These are phyloP conservation scores for Steinernema khuongi DNA, from an alignment of 1,140 invertebrate species.

Conservation along the genomic window DNA sequence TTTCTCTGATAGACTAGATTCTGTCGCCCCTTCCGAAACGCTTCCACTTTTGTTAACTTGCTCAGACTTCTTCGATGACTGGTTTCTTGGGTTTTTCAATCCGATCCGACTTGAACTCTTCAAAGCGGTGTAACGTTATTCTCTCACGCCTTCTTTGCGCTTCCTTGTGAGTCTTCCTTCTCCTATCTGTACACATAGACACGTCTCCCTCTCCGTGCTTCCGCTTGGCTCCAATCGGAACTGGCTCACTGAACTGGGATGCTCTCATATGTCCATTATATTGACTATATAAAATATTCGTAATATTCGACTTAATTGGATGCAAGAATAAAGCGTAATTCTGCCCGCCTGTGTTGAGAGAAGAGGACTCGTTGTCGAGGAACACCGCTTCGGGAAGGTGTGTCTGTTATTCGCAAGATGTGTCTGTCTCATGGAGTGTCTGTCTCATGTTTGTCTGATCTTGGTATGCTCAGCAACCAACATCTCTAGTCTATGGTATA, in stretches of 20 bases:
- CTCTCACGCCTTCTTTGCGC: not conserved
- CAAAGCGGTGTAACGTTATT: not conserved
- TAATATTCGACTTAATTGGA: not conserved
- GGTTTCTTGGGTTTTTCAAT: not conserved
- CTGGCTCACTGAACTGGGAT: too few relatives aligned
- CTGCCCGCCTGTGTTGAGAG: not conserved
- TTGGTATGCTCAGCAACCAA: too few relatives aligned
- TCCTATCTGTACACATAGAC: slow-evolving; percentile 15
- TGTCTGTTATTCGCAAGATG: too few relatives aligned
- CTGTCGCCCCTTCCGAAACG: not conserved
- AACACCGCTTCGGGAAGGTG: too few relatives aligned
- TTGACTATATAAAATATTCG: too few relatives aligned
- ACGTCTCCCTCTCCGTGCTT: not conserved
- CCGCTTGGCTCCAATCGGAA: not conserved
- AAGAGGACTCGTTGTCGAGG: slow-evolving; percentile 9
- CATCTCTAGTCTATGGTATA: too few relatives aligned
- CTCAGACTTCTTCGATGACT: slow-evolving; percentile 12
- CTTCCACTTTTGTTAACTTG: slow-evolving; percentile 8
- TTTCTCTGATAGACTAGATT: slow-evolving; percentile 65
- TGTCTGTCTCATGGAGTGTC: too few relatives aligned
- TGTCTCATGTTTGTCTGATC: too few relatives aligned
- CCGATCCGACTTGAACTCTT: not conserved
- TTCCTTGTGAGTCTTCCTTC: slow-evolving; percentile 6
- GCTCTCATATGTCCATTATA: too few relatives aligned
- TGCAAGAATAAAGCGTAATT: slow-evolving; percentile 1